A percentile compares a stretch with the other conserved stretches of the same genome.
phyloP scores from a whole-genome alignment of 2,797 vertebrate genomes.

The Neosilurus hyrtlii region DNA sequence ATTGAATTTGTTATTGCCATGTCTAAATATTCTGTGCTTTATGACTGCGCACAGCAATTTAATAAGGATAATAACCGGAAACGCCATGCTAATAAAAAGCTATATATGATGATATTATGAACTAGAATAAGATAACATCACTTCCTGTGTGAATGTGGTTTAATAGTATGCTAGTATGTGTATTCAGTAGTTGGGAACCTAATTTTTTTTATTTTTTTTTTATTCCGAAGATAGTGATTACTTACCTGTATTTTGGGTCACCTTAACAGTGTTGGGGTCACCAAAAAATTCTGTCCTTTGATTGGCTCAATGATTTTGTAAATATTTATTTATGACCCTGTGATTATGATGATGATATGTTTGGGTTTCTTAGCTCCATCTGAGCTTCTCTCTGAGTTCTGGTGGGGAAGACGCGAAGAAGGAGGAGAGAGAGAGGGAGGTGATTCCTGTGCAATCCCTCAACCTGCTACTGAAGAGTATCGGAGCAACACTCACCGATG shows the following conservation, averaged over 20 bases:
- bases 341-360: slow-evolving; percentile 22
- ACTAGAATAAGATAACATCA: too few relatives aligned
- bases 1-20: too few relatives aligned
- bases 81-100: too few relatives aligned
- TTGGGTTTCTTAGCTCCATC: slow-evolving; percentile 80
- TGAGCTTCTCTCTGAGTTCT: slow-evolving; percentile 91
- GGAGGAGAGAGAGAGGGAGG: slow-evolving; percentile 76
- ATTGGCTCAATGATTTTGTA: slow-evolving; percentile 17
- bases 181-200: too few relatives aligned
- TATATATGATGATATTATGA: too few relatives aligned
- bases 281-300: background rate
- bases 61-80: too few relatives aligned
- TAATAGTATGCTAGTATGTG: too few relatives aligned
- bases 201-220: too few relatives aligned
- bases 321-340: slow-evolving; percentile 4
- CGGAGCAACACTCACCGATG: slow-evolving; percentile 93
- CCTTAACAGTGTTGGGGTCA: too few relatives aligned
- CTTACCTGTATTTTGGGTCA: background rate
- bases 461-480: slow-evolving; percentile 95
- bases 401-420: slow-evolving; percentile 87
- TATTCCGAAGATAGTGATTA: background rate
- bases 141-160: too few relatives aligned
- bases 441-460: slow-evolving; percentile 85
- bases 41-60: too few relatives aligned
- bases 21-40: too few relatives aligned